These are phyloP conservation scores for Holothuria glaberrima DNA, from an alignment of 35 echinoderm and acorn worm genomes.

Conservation along the genomic window DNA sequence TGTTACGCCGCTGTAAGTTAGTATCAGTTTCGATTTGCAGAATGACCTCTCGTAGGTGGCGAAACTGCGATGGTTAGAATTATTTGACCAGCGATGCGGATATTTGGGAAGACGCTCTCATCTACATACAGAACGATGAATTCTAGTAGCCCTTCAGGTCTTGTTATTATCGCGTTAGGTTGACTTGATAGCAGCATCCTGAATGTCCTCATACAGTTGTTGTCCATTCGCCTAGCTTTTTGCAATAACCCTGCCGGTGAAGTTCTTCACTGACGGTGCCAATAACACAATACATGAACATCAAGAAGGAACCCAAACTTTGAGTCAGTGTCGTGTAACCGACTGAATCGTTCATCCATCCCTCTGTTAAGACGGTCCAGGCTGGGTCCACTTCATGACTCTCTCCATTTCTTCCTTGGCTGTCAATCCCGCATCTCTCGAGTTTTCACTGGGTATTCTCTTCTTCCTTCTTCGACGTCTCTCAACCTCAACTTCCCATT, in stretches of 20 bases:
- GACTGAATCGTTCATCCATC: slow-evolving; percentile 17
- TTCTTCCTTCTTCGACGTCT: slow-evolving; percentile 43
- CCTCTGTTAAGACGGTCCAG: slow-evolving; percentile 8
- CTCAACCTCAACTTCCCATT: slow-evolving; percentile 20
- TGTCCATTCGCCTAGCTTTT: no score
- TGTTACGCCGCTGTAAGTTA: neutral
- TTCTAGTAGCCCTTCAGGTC: no score
- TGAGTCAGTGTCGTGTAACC: neutral
- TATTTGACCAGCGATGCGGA: slow-evolving; percentile 27
- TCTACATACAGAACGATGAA: no score
- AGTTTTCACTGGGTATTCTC: neutral
- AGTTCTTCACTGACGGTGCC: no score
- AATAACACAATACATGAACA: neutral
- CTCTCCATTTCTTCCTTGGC: slow-evolving; percentile 38
- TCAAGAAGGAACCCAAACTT: no score
- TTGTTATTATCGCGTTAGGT: no score
- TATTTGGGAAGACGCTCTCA: no score
- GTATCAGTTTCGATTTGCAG: neutral
- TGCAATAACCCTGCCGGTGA: no score
- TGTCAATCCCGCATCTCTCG: slow-evolving; percentile 21
- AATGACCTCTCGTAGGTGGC: slow-evolving; percentile 14
- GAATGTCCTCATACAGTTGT: no score
- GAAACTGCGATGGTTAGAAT: neutral
- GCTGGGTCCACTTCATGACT: slow-evolving; percentile 39
- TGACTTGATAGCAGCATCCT: no score